These are phyloP conservation scores for Zhuqinia jingwanae DNA, from an alignment of 2,888 invertebrate genomes.

Conservation along the genomic window DNA sequence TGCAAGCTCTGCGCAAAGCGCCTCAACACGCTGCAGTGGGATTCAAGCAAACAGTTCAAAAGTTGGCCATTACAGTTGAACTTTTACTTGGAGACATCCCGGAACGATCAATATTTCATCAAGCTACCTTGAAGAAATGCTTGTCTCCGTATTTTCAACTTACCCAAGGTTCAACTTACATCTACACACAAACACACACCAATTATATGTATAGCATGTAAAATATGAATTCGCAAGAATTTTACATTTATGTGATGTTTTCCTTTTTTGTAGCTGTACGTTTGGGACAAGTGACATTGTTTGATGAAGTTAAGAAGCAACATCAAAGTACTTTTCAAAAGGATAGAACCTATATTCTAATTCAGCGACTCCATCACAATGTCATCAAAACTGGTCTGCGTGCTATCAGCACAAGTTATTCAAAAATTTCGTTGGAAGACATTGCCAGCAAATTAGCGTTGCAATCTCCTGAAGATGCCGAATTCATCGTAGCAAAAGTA, in stretches of 20 bases:
- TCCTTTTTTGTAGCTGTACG: conserved; percentile 87
- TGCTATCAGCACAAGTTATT: conserved; percentile 97
- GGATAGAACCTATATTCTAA: conserved; percentile 97
- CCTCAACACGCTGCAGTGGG: conserved; percentile 99
- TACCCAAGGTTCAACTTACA: conserved; percentile 92
- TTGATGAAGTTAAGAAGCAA: conserved; percentile 95
- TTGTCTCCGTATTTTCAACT: conserved; percentile 98
- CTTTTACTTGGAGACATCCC: conserved; percentile 98
- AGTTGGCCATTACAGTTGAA: conserved; percentile 96
- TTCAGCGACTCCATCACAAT: conserved; percentile 97
- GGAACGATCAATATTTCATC: conserved; percentile 96
- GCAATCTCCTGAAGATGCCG: conserved; percentile 98
- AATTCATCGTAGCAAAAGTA: conserved; percentile 97
- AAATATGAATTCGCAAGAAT: no score
- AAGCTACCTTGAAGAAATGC: conserved; percentile 92
- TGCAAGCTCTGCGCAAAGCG: conserved; percentile 96
- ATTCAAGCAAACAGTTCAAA: conserved; percentile 97
- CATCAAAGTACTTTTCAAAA: conserved; percentile 94
- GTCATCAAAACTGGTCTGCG: conserved; percentile 99
- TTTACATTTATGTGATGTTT: neutral
- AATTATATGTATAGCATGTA: no score
- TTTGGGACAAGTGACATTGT: conserved; percentile 95
- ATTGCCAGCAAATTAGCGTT: conserved; percentile 96
- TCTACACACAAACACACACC: no score
- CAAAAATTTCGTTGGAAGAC: conserved; percentile 96